Base-by-base conservation (phyloP, 1,140 invertebrate species). In the Bombus waltoni region DNA sequence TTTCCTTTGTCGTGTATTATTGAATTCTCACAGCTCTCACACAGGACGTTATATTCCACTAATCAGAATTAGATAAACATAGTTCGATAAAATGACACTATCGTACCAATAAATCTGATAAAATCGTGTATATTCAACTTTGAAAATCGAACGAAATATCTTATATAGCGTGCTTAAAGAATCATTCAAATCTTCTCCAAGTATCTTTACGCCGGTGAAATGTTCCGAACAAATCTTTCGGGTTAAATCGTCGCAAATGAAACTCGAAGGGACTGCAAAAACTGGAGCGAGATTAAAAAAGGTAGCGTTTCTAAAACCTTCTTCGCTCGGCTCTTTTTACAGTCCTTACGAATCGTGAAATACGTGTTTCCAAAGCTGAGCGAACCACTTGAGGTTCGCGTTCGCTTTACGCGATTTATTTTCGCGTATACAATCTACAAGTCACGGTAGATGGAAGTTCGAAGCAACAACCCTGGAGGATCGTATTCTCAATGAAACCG, bases 401-500 rank as follows among this genome's bases (percentile, higher is more conserved):
- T 3, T 3, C 28, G 8, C 28, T 57, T 77, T 42, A n/a, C 28
- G 18, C 53, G 25, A 59, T 76, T 53, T 28, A 28, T 44, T 44
- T 42, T 25, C 35, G 32, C 40, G 18, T 11, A 32, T n/a, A 42
- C 42, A 42, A n/a, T 40, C 9, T n/a, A 38, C n/a, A 59, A 66
- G 38, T 32, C 22, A 44, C 71, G 6, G 15, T 38, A 32, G 32
- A 35, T 35, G 40, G 22, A 62, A n/a, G 53, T 35, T 28, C 25
- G 38, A 59, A 57, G 57, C 70, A 53, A 82, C 71, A 65, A 25
- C 9, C 47, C 6, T n/a, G 42, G 18, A 22, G 44, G 6, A 53
- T 22, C 42, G 72, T 15, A 35, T 40, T 68, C 62, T 76, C 35
- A 22, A 68, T 75, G 72, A 83, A 76, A 68, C 57, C 28, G 28